Evolutionary conservation across 2,113 vertebrate species (phyloP).

Genomic region (Chaenocephalus aceratus): DNA sequence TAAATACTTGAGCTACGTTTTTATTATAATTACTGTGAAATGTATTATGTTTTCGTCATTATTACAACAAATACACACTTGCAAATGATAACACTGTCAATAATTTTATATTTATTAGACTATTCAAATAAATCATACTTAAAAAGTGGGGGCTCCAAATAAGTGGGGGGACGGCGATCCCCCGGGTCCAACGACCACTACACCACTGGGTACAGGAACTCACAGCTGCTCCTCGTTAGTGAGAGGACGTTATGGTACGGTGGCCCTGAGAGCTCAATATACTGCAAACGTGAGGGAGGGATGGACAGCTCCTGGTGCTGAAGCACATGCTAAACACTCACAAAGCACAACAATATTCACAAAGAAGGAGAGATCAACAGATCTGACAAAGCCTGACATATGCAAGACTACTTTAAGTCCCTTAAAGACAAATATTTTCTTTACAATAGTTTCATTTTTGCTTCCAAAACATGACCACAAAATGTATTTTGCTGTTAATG

Average conservation of each 20-base stretch:
- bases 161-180: too few species aligned
- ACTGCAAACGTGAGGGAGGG: neutral
- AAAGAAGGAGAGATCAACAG: neutral
- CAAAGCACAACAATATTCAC: neutral
- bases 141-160: too few species aligned
- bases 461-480: neutral
- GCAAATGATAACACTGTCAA: too few species aligned
- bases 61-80: too few species aligned
- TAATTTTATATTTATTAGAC: too few species aligned
- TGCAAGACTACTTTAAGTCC: neutral
- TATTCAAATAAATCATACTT: too few species aligned
- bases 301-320: constrained; percentile 91
- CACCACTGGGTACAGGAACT: neutral
- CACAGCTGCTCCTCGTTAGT: too few species aligned
- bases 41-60: too few species aligned
- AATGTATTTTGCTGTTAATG: neutral
- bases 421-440: neutral
- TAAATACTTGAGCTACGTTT: too few species aligned
- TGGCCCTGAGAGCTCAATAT: neutral
- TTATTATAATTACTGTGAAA: too few species aligned
- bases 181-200: too few species aligned
- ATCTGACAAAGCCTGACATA: neutral
- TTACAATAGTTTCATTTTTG: neutral
- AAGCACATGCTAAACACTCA: constrained; percentile 54
- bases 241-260: neutral